Conservation (phyloP, 2,113 vertebrate species). For the Callionymus lyra region DNA sequence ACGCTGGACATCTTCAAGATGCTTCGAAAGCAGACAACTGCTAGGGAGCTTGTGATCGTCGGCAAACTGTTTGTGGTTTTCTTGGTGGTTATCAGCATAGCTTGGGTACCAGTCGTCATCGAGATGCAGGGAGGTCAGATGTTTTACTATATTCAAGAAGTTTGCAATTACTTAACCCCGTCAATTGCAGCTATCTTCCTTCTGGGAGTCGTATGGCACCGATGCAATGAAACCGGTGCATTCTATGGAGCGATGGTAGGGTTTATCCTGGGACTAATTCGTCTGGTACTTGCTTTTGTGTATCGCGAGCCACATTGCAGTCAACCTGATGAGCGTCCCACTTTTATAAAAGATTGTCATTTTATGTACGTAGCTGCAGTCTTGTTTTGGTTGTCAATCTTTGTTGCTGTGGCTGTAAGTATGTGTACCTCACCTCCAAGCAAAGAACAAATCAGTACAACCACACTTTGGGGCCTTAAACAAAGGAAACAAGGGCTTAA, state of each 20-base stretch:
- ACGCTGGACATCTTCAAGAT: slow-evolving; percentile 93
- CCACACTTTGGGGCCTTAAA: slow-evolving; percentile 81
- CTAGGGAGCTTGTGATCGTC: slow-evolving; percentile 82
- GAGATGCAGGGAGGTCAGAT: slow-evolving; percentile 96
- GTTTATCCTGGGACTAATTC: slow-evolving; percentile 72
- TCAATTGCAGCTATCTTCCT: slow-evolving; percentile 88
- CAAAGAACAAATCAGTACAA: slow-evolving; percentile 73
- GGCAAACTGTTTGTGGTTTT: slow-evolving; percentile 86
- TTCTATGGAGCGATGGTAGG: slow-evolving; percentile 86
- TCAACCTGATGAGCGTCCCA: slow-evolving; percentile 77
- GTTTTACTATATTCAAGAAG: slow-evolving; percentile 95
- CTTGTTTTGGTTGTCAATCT: slow-evolving; percentile 83
- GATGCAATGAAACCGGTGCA: slow-evolving; percentile 89
- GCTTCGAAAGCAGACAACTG: slow-evolving; percentile 70
- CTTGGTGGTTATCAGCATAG: slow-evolving; percentile 89
- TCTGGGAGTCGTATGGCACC: slow-evolving; percentile 84
- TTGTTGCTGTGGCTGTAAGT: slow-evolving; percentile 75
- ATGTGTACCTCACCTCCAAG: slow-evolving; percentile 78
- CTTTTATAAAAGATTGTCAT: slow-evolving; percentile 81
- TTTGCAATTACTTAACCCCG: slow-evolving; percentile 84
- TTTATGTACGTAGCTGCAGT: slow-evolving; percentile 89
- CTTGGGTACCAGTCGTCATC: slow-evolving; percentile 91
- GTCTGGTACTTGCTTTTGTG: slow-evolving; percentile 77
- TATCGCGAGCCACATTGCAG: slow-evolving; percentile 82
- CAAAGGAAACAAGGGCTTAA: slow-evolving; percentile 37